Conservation (phyloP, 1,140 invertebrate genomes). For the Homalodisca vitripennis region DNA sequence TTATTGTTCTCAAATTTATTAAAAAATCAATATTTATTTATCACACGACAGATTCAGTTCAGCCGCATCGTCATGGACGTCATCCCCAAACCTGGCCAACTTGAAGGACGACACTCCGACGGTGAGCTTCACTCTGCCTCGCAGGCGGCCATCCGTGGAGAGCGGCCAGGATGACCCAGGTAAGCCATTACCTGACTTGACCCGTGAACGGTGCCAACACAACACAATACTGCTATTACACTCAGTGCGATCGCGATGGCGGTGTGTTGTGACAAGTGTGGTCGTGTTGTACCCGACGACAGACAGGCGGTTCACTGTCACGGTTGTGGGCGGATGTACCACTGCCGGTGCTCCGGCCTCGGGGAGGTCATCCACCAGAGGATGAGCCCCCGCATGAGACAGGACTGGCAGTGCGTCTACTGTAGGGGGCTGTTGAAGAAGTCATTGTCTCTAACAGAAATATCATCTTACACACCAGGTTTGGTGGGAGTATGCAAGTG, state of each 20-base stretch:
- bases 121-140: constrained; percentile 62
- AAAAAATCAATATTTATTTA: no score
- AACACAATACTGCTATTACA: neutral
- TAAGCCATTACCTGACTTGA: neutral
- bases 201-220: no score
- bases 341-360: neutral
- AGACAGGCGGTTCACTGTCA: neutral
- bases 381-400: neutral
- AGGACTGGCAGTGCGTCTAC: neutral
- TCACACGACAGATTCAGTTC: constrained; percentile 33
- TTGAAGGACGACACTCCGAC: constrained; percentile 57
- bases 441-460: neutral
- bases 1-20: no score
- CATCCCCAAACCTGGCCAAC: constrained; percentile 65
- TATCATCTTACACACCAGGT: neutral
- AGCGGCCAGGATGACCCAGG: constrained; percentile 34
- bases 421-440: neutral
- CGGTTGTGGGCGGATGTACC: neutral
- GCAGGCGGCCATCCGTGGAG: constrained; percentile 49
- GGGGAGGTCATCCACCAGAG: neutral
- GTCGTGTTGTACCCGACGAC: neutral
- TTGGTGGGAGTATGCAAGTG: neutral
- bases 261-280: neutral
- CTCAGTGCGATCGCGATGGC: no score
- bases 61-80: constrained; percentile 61